Conservation (phyloP, 2,797 vertebrate genomes). For the Pampus argenteus region DNA sequence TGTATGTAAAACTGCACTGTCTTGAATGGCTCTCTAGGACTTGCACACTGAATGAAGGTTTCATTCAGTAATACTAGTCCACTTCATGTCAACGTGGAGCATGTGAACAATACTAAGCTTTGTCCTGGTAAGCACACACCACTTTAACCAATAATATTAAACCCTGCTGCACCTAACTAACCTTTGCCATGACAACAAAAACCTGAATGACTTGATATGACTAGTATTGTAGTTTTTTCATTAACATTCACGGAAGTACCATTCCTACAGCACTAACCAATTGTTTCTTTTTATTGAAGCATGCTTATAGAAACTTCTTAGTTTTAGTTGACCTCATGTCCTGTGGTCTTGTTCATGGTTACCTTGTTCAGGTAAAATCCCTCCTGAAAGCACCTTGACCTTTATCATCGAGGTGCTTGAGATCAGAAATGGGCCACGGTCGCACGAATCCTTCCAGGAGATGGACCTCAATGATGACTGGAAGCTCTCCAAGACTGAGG, state of each 20-base stretch:
- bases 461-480: slow-evolving; percentile 99
- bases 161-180: slow-evolving; percentile 12
- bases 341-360: slow-evolving; percentile 21
- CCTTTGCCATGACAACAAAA: slow-evolving; percentile 1
- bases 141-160: slow-evolving; percentile 33
- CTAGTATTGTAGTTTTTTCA: slow-evolving; percentile 9
- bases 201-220: neutral
- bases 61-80: slow-evolving; percentile 48
- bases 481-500: slow-evolving; percentile 95
- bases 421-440: slow-evolving; percentile 96
- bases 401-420: slow-evolving; percentile 94
- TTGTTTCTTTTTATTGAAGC: neutral
- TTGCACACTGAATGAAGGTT: slow-evolving; percentile 51
- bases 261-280: neutral
- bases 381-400: slow-evolving; percentile 94
- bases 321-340: slow-evolving; percentile 23
- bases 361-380: slow-evolving; percentile 98
- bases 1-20: slow-evolving; percentile 35
- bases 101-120: slow-evolving; percentile 60
- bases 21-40: slow-evolving; percentile 55
- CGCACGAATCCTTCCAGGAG: slow-evolving; percentile 97
- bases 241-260: neutral
- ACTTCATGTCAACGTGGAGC: slow-evolving; percentile 63
- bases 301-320: neutral
- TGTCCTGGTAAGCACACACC: slow-evolving; percentile 65